Base-by-base conservation (phyloP, 2,888 invertebrate species). In the Tenthredo distinguenda region DNA sequence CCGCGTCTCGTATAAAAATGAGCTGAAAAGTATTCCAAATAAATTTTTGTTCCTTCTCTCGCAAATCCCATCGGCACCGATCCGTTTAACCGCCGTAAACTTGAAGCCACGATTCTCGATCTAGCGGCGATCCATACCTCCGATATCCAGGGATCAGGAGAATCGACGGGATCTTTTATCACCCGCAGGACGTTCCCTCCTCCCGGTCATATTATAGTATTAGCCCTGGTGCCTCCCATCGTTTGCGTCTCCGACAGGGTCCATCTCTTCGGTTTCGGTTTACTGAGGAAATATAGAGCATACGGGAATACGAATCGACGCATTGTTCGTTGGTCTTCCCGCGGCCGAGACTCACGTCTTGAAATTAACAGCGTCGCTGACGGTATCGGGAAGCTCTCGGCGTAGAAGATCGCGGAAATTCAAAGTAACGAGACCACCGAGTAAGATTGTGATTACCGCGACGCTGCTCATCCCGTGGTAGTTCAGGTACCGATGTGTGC, bases 1-100 rank as follows among this genome's bases (percentile, higher is more conserved):
- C 88, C 89, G 87, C 85, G 87, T 81, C 87, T 86, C 86, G 87
- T 85, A 88, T 87, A 88, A 89, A 89, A 89, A 88, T 87, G 88
- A 83, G 83, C 83, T 71, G 83, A 47, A 83, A 81, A 81, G 62
- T 81, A 58, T 81, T 62, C 5, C 40, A 34, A 62, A 37, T 10
- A 62, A 15, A 26, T 81, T 37, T 40, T 37, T 40, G 4, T 6
- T 50, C 5, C 18, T 18, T 15, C 2, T 50, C n/a, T n/a, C 50
- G 18, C 34, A 40, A 71, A 71, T 71, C 18, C 34, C 71, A 26
- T 37, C 37, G 37, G 37, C 10, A 31, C 12, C 18, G 71, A 71
- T 31, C 71, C 34, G 15, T 37, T 2, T 15, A 71, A 37, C 2
- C 71, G 1, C 15, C 71, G 37, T 31, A 34, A n/a, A 71, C 6